Percentiles rank a stretch among this genome's conserved stretches.
Conservation (phyloP, 2,797 vertebrate genomes). For the Cryptoprocta ferox region DNA sequence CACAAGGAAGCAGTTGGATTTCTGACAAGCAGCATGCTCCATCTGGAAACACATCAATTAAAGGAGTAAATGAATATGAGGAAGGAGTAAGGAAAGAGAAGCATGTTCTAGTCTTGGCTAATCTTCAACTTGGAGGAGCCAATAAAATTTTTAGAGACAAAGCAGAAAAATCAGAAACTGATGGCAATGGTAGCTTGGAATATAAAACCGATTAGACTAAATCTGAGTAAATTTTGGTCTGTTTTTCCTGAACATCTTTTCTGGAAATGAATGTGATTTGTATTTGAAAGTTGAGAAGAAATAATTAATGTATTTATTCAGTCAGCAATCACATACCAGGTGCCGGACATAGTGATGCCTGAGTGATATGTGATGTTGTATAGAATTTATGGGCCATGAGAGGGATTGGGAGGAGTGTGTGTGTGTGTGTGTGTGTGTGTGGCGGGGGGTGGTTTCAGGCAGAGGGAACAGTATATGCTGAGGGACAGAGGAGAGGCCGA, state of each 20-base stretch:
- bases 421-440: too few relatives aligned
- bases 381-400: neutral
- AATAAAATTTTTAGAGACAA: slow-evolving; percentile 16
- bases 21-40: neutral
- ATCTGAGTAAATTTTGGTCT: neutral
- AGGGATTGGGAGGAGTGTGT: neutral
- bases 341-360: neutral
- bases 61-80: neutral
- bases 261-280: neutral
- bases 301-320: slow-evolving; percentile 35
- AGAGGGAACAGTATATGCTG: neutral
- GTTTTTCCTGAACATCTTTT: slow-evolving; percentile 23
- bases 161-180: slow-evolving; percentile 20
- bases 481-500: neutral
- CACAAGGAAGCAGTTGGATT: neutral
- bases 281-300: neutral
- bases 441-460: neutral
- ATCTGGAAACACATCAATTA: neutral
- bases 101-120: neutral
- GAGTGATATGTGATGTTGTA: neutral
- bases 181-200: neutral
- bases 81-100: neutral
- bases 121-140: neutral
- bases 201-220: neutral
- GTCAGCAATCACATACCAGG: neutral